Base-by-base conservation (phyloP, 2,888 invertebrate genomes). In the Phaonia tiefii region DNA sequence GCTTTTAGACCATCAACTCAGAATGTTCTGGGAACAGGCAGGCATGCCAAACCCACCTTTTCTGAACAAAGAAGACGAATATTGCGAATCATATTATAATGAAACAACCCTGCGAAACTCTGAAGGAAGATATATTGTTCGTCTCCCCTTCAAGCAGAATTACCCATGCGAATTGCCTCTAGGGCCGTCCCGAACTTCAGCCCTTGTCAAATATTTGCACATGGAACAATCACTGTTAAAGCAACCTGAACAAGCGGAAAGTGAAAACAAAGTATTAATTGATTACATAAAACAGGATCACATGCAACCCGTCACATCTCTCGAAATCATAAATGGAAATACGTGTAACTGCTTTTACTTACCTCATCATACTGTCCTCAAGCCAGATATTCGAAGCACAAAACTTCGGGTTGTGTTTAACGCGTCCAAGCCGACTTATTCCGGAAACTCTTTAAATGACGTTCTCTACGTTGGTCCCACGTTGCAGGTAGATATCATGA, bases 331-430 rank as follows among this genome's bases (percentile, higher is more conserved):
- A 1, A 17, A 22, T 13, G 0, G 7, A 17, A 5, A 8, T 4
- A n/a, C 39, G n/a, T 46, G 26, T 13, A 8, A 60, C 0, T 67
- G 73, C 37, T 83, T 69, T 49, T 84, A 80, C 15, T 13, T 80
- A 2, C 82, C 84, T 0, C 83, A 84, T 44, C 80, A 84, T 26
- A 82, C 79, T 2, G 78, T 84, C 1, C 15, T 84, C 3, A 77
- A 70, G 17, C 79, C 71, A 1, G 78, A 79, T 7, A 76, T 74
- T 8, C 15, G 17, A 4, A 25, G 39, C 2, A 58, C 70, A 26
- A 70, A 70, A 56, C 11, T 70, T 11, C 44, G 70, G 0, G 58
- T 70, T 1, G 83, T 84, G 10, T 79, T 83, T 60, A 74, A 83
- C 71, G 79, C 76, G 1, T 58, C 56, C 2, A 44, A 63, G 15